phyloP scores from a whole-genome alignment of 2,888 invertebrate species.

The Pseudococcus viburni region DNA sequence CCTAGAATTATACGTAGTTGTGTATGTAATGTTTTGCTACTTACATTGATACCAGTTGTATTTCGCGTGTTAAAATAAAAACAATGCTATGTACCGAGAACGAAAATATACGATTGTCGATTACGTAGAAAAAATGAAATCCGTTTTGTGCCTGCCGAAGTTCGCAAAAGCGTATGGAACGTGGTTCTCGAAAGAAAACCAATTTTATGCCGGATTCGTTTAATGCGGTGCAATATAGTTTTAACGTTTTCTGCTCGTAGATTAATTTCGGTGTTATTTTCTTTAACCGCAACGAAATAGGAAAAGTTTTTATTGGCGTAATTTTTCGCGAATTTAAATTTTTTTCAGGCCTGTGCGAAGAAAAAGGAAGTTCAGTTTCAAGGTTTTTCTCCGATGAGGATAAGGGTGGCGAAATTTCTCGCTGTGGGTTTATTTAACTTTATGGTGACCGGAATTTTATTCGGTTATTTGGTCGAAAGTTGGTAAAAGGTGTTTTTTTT shows the following conservation, averaged over 20 bases:
- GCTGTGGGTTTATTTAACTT: background rate
- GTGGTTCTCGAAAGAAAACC: constrained; percentile 5
- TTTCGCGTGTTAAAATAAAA: background rate
- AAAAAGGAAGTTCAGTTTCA: background rate
- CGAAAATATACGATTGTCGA: background rate
- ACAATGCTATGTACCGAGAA: background rate
- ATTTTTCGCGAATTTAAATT: constrained; percentile 31
- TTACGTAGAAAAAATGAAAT: background rate
- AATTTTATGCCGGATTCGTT: constrained; percentile 35
- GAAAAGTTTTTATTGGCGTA: constrained; percentile 24
- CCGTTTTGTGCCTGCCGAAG: background rate
- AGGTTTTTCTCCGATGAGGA: background rate
- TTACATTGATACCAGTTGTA: background rate
- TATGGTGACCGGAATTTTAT: no score
- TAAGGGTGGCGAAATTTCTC: background rate
- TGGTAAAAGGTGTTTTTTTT: no score
- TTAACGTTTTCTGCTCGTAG: constrained; percentile 20
- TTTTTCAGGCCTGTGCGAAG: background rate
- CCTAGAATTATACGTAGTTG: background rate
- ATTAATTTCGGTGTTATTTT: constrained; percentile 12
- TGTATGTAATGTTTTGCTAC: background rate
- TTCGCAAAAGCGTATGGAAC: background rate
- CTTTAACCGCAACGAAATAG: constrained; percentile 9
- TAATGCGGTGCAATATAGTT: constrained; percentile 18
- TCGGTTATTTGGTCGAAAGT: no score